Evolutionary conservation across 2,797 vertebrate genomes (phyloP).

Genomic region (Danio jaintianensis): DNA sequence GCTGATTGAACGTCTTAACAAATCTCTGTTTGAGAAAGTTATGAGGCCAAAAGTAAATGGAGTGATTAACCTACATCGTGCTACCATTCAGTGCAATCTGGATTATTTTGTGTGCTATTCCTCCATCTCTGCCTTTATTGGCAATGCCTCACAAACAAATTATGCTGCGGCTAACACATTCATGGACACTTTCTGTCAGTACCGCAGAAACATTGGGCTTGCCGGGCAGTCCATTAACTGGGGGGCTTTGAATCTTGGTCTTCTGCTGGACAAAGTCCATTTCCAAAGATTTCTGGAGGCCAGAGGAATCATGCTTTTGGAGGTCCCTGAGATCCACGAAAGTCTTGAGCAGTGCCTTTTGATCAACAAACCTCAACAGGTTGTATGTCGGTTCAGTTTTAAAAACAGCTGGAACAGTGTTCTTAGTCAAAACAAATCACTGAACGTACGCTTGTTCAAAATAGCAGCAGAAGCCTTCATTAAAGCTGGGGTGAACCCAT

Average conservation of each 20-base stretch:
- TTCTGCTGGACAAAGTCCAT: slow-evolving; percentile 79
- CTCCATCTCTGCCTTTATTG: slow-evolving; percentile 84
- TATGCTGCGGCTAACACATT: slow-evolving; percentile 89
- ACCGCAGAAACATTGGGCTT: slow-evolving; percentile 81
- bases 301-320: slow-evolving; percentile 82
- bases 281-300: slow-evolving; percentile 80
- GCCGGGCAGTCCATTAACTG: slow-evolving; percentile 87
- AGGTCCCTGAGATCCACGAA: slow-evolving; percentile 79
- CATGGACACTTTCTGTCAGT: slow-evolving; percentile 86
- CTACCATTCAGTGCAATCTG: slow-evolving; percentile 77
- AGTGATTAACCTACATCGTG: slow-evolving; percentile 83
- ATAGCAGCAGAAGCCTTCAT: slow-evolving; percentile 69
- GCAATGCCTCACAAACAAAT: slow-evolving; percentile 85
- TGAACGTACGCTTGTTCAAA: slow-evolving; percentile 69
- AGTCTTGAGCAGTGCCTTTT: slow-evolving; percentile 81
- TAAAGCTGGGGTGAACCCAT: slow-evolving; percentile 49
- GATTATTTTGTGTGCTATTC: slow-evolving; percentile 91
- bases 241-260: slow-evolving; percentile 86
- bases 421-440: slow-evolving; percentile 70
- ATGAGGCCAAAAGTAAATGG: slow-evolving; percentile 86
- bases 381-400: slow-evolving; percentile 81
- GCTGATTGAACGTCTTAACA: slow-evolving; percentile 76
- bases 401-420: slow-evolving; percentile 69
- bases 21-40: slow-evolving; percentile 82
- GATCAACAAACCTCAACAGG: slow-evolving; percentile 81